A percentile compares a stretch with the other conserved stretches of the same genome.
Conservation (phyloP, 2,888 invertebrate genomes). For the Phymatocera aterrima region DNA sequence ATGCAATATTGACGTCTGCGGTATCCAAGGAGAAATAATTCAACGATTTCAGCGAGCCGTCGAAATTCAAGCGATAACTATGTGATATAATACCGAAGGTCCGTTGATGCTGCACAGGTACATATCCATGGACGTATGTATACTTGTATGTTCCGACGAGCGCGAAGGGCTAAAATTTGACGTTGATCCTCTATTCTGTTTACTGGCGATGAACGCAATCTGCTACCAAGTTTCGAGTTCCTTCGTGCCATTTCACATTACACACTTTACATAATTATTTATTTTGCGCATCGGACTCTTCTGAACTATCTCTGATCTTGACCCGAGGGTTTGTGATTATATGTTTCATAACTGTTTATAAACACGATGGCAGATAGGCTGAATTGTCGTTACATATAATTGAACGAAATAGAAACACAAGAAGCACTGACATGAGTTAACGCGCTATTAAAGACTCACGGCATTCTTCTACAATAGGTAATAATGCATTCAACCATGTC, state of each 20-base stretch:
- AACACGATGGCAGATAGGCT: background rate
- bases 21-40: background rate
- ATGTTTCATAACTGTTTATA: background rate
- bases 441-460: no score
- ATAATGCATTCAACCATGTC: no score
- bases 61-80: background rate
- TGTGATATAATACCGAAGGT: background rate
- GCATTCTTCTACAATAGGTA: no score
- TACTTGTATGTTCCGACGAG: background rate
- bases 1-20: background rate
- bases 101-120: background rate
- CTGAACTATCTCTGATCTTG: background rate
- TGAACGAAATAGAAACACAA: no score
- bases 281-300: background rate
- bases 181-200: background rate
- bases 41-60: background rate
- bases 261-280: background rate
- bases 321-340: background rate
- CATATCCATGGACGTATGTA: background rate
- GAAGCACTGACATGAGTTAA: no score
- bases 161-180: background rate
- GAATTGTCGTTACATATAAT: no score
- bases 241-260: background rate
- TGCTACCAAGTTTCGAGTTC: background rate
- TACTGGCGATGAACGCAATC: background rate